Conservation (phyloP, 1,140 invertebrate genomes). For the Periplaneta americana region DNA sequence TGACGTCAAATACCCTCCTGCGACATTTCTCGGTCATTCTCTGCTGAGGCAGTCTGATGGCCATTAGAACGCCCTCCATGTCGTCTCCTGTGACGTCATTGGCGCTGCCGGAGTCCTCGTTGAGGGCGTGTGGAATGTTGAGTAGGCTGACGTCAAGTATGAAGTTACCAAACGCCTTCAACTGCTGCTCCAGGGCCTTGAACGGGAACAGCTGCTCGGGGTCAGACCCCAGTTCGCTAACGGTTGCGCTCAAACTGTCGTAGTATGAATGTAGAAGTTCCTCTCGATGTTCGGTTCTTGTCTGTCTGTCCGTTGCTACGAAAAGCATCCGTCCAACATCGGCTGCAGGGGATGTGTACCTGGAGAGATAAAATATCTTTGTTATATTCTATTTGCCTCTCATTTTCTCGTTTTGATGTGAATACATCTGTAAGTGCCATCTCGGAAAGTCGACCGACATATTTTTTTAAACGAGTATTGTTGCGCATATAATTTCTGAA, state of each 20-base stretch:
- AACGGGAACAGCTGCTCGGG: background rate
- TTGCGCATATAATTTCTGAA: too few species aligned
- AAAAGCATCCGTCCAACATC: background rate
- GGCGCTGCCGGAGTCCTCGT: background rate
- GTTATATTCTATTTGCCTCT: too few species aligned
- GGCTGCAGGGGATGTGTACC: background rate
- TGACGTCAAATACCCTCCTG: background rate
- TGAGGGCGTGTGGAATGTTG: background rate
- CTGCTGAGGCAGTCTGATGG: background rate
- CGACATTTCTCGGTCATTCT: background rate
- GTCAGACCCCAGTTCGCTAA: too few species aligned
- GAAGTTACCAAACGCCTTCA: background rate
- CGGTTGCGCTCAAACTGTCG: background rate
- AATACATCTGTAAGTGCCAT: too few species aligned
- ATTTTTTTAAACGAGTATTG: too few species aligned
- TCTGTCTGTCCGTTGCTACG: background rate
- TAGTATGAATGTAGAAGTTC: background rate
- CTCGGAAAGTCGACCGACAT: too few species aligned
- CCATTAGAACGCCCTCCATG: background rate
- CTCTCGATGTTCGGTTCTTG: background rate
- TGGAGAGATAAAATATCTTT: too few species aligned
- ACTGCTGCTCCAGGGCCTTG: background rate
- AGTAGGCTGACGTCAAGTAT: background rate
- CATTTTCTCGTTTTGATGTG: too few species aligned
- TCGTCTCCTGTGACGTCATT: background rate